phyloP scores from a whole-genome alignment of 1,140 invertebrate species.

The Trichonephila clavipes region DNA sequence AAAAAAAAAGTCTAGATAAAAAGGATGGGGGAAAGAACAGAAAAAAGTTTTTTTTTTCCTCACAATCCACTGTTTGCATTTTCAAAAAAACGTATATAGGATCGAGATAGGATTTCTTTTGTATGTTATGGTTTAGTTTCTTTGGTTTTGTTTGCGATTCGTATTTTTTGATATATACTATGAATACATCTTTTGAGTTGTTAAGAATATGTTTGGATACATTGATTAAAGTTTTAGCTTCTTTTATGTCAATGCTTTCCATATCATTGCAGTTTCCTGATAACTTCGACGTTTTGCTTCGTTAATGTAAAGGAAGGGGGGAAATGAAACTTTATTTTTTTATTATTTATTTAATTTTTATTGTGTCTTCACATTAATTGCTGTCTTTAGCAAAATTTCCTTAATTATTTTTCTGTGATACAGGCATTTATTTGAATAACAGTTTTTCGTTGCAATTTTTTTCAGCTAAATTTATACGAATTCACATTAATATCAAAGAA shows the following conservation, averaged over 20 bases:
- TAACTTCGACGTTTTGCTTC: no score
- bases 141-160: not conserved
- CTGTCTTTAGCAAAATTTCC: no score
- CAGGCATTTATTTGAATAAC: no score
- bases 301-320: no score
- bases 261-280: no score
- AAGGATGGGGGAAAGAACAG: constrained; percentile 12
- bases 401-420: no score
- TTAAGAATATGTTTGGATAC: not conserved
- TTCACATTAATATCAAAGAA: no score
- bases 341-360: no score
- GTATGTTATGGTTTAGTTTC: not conserved
- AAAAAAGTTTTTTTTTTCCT: not conserved
- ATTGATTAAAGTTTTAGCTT: constrained; percentile 15
- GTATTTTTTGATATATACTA: not conserved
- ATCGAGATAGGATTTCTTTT: constrained; percentile 2
- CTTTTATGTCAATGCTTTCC: not conserved
- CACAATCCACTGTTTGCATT: constrained; percentile 18
- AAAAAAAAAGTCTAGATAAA: constrained; percentile 27
- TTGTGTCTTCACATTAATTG: no score
- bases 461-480: no score
- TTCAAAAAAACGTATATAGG: not conserved
- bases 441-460: no score
- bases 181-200: not conserved
- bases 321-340: no score